These are phyloP conservation scores for Percopsis omiscomaycus DNA, from an alignment of 2,797 vertebrate species.

Conservation along the genomic window DNA sequence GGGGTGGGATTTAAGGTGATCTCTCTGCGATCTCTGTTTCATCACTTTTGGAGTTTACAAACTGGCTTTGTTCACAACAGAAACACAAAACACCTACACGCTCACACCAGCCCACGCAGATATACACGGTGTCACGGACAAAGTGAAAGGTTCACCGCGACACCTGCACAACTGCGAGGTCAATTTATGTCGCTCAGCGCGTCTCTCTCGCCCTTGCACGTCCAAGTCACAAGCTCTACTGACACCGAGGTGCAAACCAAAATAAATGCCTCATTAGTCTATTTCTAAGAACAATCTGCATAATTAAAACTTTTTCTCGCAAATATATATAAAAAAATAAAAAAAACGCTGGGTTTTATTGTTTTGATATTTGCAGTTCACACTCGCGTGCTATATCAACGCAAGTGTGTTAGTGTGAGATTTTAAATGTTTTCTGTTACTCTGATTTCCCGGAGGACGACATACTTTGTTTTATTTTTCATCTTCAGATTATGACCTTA, in stretches of 20 bases:
- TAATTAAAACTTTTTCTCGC: slow-evolving; percentile 25
- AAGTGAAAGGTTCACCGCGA: neutral
- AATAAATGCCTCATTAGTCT: slow-evolving; percentile 51
- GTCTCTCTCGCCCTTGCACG: slow-evolving; percentile 1
- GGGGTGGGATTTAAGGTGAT: slow-evolving; percentile 3
- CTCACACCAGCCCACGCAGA: neutral
- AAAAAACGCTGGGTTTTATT: slow-evolving; percentile 3
- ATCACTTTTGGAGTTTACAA: slow-evolving; percentile 1
- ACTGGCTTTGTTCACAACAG: slow-evolving; percentile 1
- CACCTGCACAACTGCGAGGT: slow-evolving; percentile 5
- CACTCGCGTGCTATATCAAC: slow-evolving; percentile 8
- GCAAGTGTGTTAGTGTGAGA: neutral
- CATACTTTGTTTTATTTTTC: neutral
- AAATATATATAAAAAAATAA: neutral
- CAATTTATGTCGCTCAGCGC: slow-evolving; percentile 1
- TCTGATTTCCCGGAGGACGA: neutral
- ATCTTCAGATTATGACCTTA: slow-evolving; percentile 2
- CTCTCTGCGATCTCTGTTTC: slow-evolving; percentile 4
- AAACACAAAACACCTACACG: neutral
- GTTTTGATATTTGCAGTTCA: slow-evolving; percentile 38
- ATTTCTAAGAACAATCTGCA: slow-evolving; percentile 11
- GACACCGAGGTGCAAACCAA: slow-evolving; percentile 17
- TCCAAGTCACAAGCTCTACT: slow-evolving; percentile 2
- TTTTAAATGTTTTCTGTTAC: neutral
- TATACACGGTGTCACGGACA: neutral